Evolutionary conservation across 2,797 vertebrate genomes (phyloP).

Genomic region (Darevskia mixta): DNA sequence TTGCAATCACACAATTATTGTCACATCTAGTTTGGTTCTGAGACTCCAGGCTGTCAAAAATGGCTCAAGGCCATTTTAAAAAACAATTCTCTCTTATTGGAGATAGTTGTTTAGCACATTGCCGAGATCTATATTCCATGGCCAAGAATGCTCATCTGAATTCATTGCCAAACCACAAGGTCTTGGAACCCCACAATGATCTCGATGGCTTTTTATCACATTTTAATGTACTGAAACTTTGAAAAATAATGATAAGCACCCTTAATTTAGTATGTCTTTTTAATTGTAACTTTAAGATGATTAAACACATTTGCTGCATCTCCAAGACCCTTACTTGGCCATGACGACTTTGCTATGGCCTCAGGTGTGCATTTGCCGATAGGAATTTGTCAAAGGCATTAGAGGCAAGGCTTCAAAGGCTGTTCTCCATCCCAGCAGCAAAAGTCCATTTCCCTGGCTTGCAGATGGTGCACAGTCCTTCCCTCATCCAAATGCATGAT

Average conservation of each 20-base stretch:
- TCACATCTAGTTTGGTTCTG: background rate
- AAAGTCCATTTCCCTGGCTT: slow-evolving; percentile 10
- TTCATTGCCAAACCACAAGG: background rate
- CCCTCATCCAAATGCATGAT: slow-evolving; percentile 49
- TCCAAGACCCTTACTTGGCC: background rate
- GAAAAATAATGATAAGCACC: background rate
- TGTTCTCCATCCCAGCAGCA: background rate
- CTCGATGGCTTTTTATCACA: background rate
- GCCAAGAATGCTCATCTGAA: background rate
- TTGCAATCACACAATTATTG: background rate
- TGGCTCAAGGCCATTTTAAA: background rate
- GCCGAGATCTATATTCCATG: background rate
- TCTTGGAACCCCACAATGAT: background rate
- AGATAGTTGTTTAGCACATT: background rate
- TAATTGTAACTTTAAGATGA: background rate
- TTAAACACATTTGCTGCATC: background rate
- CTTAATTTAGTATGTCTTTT: background rate
- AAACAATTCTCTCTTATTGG: background rate
- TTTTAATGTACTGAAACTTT: background rate
- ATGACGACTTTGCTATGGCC: background rate
- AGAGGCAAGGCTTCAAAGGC: background rate
- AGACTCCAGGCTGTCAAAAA: background rate
- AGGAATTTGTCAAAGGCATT: background rate
- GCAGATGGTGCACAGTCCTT: background rate
- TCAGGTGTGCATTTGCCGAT: background rate